A percentile compares a stretch with the other conserved stretches of the same genome.
Evolutionary conservation across 2,113 vertebrate species (phyloP).

Genomic region (Marcusenius ussheri): DNA sequence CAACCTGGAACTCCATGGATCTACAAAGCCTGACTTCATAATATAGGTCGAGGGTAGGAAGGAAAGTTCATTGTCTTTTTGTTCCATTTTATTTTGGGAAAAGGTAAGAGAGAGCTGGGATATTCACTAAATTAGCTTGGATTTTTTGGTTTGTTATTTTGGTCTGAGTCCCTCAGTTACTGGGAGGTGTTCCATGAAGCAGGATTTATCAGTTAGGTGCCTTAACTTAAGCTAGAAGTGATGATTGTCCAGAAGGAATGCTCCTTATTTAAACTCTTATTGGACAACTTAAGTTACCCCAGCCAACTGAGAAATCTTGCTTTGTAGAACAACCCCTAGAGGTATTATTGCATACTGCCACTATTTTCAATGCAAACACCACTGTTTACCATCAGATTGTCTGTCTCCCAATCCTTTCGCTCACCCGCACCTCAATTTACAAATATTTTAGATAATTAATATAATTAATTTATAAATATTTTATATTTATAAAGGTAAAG

Average conservation of each 20-base stretch:
- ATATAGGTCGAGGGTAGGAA: background rate
- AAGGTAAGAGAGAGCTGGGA: background rate
- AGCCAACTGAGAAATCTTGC: background rate
- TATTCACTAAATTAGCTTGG: background rate
- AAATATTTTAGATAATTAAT: background rate
- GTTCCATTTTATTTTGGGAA: background rate
- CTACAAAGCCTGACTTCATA: background rate
- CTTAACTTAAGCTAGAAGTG: background rate
- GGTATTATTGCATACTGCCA: background rate
- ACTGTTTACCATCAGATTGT: background rate
- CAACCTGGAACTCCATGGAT: background rate
- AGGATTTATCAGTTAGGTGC: background rate
- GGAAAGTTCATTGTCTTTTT: background rate
- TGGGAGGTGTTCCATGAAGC: background rate
- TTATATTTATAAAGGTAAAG: background rate
- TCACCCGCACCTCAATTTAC: background rate
- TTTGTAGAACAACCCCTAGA: background rate
- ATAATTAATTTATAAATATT: too few species aligned
- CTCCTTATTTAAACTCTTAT: background rate
- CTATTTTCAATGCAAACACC: background rate
- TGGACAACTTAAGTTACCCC: background rate
- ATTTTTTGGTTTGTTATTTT: background rate
- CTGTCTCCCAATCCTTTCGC: background rate
- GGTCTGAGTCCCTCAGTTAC: background rate
- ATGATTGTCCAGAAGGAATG: background rate